These are phyloP conservation scores for Deroptyus accipitrinus DNA, from an alignment of 2,113 vertebrate species.

Conservation along the genomic window DNA sequence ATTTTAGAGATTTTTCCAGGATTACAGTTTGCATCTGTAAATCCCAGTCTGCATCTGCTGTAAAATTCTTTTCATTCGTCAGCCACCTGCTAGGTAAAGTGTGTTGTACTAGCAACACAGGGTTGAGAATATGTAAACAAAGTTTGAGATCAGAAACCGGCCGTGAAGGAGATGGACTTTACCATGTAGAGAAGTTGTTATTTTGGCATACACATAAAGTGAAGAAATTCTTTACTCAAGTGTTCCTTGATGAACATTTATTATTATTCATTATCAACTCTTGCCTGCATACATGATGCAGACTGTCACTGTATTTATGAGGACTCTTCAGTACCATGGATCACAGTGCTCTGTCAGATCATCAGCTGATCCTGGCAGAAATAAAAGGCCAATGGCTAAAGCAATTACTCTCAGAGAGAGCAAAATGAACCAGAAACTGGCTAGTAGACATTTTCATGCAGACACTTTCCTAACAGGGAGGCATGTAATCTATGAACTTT, in stretches of 20 bases:
- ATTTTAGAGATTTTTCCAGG: conserved; percentile 20
- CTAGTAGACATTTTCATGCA: neutral
- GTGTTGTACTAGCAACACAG: neutral
- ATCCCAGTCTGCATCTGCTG: neutral
- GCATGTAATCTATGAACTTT: neutral
- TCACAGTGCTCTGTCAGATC: conserved; percentile 6
- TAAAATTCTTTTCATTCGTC: conserved; percentile 44
- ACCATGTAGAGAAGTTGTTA: neutral
- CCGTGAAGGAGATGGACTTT: neutral
- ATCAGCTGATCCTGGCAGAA: neutral
- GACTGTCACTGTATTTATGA: neutral
- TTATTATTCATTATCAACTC: neutral
- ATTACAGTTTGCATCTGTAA: conserved; percentile 26
- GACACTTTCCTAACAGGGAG: neutral
- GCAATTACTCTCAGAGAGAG: neutral
- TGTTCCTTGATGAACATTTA: conserved; percentile 18
- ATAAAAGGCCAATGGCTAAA: neutral
- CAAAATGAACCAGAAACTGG: neutral
- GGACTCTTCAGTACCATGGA: neutral
- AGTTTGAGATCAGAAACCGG: neutral
- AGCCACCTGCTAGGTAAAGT: conserved; percentile 30
- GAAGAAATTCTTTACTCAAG: neutral
- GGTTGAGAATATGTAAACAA: neutral
- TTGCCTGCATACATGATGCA: neutral
- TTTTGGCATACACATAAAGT: neutral